These are phyloP conservation scores for Rousettus madagascariensis DNA, from an alignment of 2,797 vertebrate genomes.

Conservation along the genomic window DNA sequence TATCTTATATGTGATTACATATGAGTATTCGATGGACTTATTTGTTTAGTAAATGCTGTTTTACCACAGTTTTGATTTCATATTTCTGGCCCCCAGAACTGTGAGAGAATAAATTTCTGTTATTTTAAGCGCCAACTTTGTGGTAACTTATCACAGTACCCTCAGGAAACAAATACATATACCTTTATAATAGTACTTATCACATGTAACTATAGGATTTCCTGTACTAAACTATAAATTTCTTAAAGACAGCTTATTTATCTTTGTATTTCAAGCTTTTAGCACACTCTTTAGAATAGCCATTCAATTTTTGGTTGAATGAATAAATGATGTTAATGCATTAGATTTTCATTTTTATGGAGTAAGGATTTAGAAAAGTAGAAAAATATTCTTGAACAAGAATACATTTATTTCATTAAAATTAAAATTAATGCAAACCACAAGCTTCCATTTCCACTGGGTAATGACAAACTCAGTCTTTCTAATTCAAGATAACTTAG, in stretches of 20 bases:
- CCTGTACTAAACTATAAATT: neutral
- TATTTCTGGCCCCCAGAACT: neutral
- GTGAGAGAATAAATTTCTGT: neutral
- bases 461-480: neutral
- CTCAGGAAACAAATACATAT: neutral
- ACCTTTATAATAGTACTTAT: neutral
- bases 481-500: neutral
- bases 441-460: neutral
- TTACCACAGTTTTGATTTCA: neutral
- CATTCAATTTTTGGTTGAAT: neutral
- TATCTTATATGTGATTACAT: neutral
- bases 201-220: neutral
- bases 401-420: neutral
- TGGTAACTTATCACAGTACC: neutral
- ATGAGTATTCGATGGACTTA: neutral
- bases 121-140: neutral
- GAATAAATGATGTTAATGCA: neutral
- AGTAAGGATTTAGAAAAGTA: neutral
- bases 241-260: neutral
- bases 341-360: constrained; percentile 31
- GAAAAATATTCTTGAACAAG: neutral
- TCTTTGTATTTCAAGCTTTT: neutral
- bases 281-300: neutral
- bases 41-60: neutral
- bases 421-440: neutral